Percentiles rank a stretch among this genome's conserved stretches.
Evolutionary conservation across 2,797 vertebrate genomes (phyloP).

Genomic region (Hapalemur alaotrensis): DNA sequence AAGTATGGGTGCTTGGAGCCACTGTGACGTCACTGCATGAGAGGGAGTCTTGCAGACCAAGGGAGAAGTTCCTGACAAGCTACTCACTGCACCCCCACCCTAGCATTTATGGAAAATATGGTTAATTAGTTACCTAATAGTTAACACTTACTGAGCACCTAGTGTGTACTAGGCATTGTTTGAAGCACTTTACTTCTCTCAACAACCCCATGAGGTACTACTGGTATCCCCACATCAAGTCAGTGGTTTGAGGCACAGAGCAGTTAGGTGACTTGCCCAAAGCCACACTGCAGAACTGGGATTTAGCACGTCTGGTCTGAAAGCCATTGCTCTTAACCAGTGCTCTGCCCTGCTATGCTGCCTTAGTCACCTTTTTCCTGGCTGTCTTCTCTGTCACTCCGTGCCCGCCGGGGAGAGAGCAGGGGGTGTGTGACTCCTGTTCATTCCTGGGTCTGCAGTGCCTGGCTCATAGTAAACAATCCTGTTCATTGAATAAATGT

Average conservation of each 20-base stretch:
- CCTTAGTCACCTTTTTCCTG: neutral
- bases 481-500: neutral
- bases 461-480: neutral
- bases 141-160: neutral
- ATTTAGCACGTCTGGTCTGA: neutral
- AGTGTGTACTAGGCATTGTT: no score
- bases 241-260: neutral
- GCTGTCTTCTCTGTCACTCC: neutral
- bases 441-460: neutral
- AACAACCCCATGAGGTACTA: neutral
- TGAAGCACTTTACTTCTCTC: neutral
- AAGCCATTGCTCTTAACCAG: neutral
- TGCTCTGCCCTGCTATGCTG: rapidly evolving
- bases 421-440: no score
- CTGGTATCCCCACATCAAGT: neutral
- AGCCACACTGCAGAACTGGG: neutral
- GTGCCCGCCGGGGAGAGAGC: rapidly evolving
- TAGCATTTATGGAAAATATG: neutral
- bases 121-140: neutral
- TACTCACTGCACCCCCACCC: rapidly evolving
- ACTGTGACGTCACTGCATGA: neutral
- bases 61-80: neutral
- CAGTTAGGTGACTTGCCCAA: neutral
- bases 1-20: neutral
- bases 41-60: neutral